Conservation (phyloP, 2,888 invertebrate genomes). For the Torymus aiolomorphi region DNA sequence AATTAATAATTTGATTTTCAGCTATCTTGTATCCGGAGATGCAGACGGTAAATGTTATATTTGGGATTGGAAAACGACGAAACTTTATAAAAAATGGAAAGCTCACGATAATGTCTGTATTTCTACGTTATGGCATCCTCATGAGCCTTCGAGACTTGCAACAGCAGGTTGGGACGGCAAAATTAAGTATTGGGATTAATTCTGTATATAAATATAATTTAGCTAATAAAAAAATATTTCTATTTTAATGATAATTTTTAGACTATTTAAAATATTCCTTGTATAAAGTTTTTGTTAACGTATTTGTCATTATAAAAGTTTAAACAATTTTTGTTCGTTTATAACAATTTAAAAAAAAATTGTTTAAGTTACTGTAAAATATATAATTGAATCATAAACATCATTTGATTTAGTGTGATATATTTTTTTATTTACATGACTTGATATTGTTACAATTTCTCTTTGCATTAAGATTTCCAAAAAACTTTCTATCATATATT, state of each 20-base stretch:
- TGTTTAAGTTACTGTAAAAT: too few species aligned
- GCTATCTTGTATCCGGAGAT: constrained; percentile 97
- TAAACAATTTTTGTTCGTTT: too few species aligned
- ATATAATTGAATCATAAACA: too few species aligned
- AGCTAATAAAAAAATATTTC: constrained; percentile 46
- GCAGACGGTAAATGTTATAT: constrained; percentile 99
- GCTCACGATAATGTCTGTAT: constrained; percentile 99
- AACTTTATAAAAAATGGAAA: constrained; percentile 98
- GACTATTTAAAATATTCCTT: background rate
- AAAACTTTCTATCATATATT: background rate
- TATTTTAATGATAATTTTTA: constrained; percentile 43
- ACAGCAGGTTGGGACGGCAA: constrained; percentile 99
- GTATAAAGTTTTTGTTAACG: too few species aligned
- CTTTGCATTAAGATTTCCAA: background rate
- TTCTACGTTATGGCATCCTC: constrained; percentile 97
- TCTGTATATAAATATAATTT: constrained; percentile 46
- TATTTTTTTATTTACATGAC: constrained; percentile 12
- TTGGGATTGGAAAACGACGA: constrained; percentile 99
- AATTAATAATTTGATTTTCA: constrained; percentile 76
- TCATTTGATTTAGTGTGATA: background rate
- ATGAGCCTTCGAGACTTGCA: constrained; percentile 97
- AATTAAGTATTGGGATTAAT: constrained; percentile 98
- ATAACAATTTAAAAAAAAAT: too few species aligned
- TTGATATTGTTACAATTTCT: constrained; percentile 5
- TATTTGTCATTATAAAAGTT: too few species aligned